Evolutionary conservation across 2,113 vertebrate genomes (phyloP), one percentile per base, ranked within the genome.

Genomic region (Oryzias javanicus): DNA sequence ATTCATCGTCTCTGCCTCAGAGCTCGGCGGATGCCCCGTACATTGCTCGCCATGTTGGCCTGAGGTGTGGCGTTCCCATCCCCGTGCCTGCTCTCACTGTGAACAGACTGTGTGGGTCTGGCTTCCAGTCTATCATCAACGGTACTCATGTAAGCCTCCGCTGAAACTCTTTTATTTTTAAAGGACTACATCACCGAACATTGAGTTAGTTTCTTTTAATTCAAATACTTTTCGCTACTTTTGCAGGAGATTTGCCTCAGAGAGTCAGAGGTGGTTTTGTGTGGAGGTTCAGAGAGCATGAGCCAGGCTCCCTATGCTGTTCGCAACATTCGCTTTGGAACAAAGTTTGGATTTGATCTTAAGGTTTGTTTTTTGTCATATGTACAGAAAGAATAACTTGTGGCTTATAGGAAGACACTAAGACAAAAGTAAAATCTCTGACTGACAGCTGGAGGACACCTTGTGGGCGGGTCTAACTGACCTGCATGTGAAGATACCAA

Each of bases 71-170:
- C 0, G 79, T 98, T 22, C 96, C 95, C 0, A 25, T 92, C 48
- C 86, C 94, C 2, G 88, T 84, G 4, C 94, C 95, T 1, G 95
- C 95, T 45, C 90, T 98, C 70, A 95, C 95, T 1, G 73, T 99
- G 42, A 99, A 98, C 75, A 92, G 97, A 4, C 93, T 99, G 19
- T 99, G 97, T 74, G 97, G 97, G 40, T 99, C 97, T 50, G 97
- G 97, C 22, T 99, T 99, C 89, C 97, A 99, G 64, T 91, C 97
- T 60, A 91, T 99, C 51, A 89, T 94, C 77, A 97, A 25, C 8
- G 97, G 97, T 7, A 92, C 95, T 67, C 97, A 99, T 80, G 97
- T 97, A 93, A 42, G 71, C 8, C 2, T 17, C 25, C 10, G 18
- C 27, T n/a, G 14, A 55, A 35, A 12, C 8, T 35, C 8, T 2